Conservation (phyloP, 2,113 vertebrate genomes). For the Morone chrysops region DNA sequence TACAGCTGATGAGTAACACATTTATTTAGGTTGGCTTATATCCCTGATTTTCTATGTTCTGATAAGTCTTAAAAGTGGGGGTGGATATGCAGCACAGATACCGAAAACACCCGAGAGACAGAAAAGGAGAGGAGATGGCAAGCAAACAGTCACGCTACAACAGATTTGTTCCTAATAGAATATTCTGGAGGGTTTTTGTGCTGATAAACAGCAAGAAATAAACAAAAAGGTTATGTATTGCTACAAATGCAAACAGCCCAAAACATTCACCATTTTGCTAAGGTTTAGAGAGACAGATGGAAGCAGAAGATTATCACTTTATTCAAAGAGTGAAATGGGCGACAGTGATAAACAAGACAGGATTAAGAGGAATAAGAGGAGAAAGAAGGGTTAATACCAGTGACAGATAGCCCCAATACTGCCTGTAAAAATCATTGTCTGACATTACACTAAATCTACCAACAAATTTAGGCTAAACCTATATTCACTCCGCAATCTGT, state of each 20-base stretch:
- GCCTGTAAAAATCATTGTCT: slow-evolving; percentile 12
- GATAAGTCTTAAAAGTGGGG: too few relatives aligned
- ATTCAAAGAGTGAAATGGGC: slow-evolving; percentile 41
- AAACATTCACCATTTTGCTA: slow-evolving; percentile 3
- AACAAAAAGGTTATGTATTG: neutral
- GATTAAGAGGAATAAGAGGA: slow-evolving; percentile 36
- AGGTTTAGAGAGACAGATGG: slow-evolving; percentile 63
- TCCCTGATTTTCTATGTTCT: too few relatives aligned
- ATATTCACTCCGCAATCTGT: slow-evolving; percentile 48
- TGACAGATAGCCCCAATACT: neutral
- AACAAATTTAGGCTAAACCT: slow-evolving; percentile 58
- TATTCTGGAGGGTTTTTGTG: neutral
- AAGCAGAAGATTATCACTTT: slow-evolving; percentile 43
- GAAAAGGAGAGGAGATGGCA: too few relatives aligned
- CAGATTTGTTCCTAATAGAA: neutral
- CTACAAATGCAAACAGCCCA: slow-evolving; percentile 14
- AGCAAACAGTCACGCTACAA: too few relatives aligned
- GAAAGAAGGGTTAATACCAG: slow-evolving; percentile 43
- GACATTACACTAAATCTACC: slow-evolving; percentile 16
- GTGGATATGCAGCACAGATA: too few relatives aligned
- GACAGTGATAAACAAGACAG: slow-evolving; percentile 23
- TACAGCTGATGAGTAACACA: slow-evolving; percentile 2
- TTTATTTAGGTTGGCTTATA: too few relatives aligned
- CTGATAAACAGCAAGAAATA: neutral
- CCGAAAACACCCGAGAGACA: too few relatives aligned